Evolutionary conservation across 2,113 vertebrate genomes (phyloP).

Genomic region (Tragelaphus strepsiceros): DNA sequence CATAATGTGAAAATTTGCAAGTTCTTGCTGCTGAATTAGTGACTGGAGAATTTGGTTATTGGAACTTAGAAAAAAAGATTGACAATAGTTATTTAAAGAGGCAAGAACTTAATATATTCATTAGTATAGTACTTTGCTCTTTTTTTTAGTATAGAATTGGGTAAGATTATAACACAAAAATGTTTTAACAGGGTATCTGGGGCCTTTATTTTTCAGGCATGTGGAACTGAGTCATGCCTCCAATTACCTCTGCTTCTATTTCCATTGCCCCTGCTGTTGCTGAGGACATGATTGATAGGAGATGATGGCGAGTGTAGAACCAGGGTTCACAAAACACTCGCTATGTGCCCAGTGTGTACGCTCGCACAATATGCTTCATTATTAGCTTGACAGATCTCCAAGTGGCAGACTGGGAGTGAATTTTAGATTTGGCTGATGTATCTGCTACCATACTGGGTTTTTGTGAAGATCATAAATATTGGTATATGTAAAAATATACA

Average conservation of each 20-base stretch:
- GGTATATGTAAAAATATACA: neutral
- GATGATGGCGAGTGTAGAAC: conserved; percentile 16
- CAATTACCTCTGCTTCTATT: conserved; percentile 62
- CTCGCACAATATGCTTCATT: conserved; percentile 64
- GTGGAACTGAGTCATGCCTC: conserved; percentile 53
- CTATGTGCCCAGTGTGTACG: conserved; percentile 39
- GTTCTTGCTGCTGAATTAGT: neutral
- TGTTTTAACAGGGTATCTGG: neutral
- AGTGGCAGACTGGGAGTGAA: conserved; percentile 47
- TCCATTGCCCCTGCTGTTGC: conserved; percentile 59
- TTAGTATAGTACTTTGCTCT: neutral
- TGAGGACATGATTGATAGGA: conserved; percentile 63
- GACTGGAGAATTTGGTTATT: neutral
- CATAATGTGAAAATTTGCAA: neutral
- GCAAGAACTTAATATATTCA: neutral
- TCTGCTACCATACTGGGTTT: neutral
- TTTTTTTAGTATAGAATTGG: neutral
- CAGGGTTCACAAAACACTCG: conserved; percentile 8
- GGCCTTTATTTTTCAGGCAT: conserved; percentile 14
- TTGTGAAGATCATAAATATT: neutral
- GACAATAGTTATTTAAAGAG: neutral
- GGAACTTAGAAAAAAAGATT: neutral
- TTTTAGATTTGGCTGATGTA: conserved; percentile 23
- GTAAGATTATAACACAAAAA: neutral
- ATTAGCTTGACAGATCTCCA: conserved; percentile 62